Evolutionary conservation across 2,797 vertebrate species (phyloP).

Genomic region (Scomberomorus guttatus): DNA sequence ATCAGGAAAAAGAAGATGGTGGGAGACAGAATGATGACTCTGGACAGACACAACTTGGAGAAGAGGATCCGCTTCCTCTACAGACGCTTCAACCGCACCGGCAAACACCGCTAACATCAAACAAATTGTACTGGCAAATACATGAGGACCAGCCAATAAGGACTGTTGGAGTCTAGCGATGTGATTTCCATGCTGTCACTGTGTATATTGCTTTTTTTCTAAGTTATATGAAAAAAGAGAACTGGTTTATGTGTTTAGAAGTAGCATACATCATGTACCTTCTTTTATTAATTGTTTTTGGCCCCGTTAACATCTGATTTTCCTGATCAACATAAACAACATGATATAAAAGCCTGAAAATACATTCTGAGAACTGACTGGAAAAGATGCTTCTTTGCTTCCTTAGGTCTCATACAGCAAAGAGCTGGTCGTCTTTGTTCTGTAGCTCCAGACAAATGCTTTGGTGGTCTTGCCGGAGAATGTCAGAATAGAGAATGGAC

Average conservation of each 20-base stretch:
- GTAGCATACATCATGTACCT: neutral
- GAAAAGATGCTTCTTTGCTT: constrained; percentile 1
- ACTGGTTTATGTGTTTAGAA: constrained; percentile 1
- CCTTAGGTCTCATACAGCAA: neutral
- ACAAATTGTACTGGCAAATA: neutral
- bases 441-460: neutral
- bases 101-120: constrained; percentile 88
- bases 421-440: neutral
- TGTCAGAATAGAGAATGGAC: neutral
- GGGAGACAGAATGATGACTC: constrained; percentile 91
- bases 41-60: constrained; percentile 89
- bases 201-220: constrained; percentile 27
- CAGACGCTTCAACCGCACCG: constrained; percentile 91
- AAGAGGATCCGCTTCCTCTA: constrained; percentile 94
- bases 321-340: neutral
- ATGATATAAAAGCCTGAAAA: constrained; percentile 16
- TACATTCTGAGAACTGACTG: neutral
- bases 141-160: constrained; percentile 2
- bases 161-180: constrained; percentile 38
- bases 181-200: constrained; percentile 29
- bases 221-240: neutral
- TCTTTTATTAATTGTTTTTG: constrained; percentile 5
- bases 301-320: neutral
- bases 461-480: neutral
- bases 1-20: constrained; percentile 92